Evolutionary conservation across 2,888 invertebrate genomes (phyloP).

Genomic region (Cephus sareptanus): DNA sequence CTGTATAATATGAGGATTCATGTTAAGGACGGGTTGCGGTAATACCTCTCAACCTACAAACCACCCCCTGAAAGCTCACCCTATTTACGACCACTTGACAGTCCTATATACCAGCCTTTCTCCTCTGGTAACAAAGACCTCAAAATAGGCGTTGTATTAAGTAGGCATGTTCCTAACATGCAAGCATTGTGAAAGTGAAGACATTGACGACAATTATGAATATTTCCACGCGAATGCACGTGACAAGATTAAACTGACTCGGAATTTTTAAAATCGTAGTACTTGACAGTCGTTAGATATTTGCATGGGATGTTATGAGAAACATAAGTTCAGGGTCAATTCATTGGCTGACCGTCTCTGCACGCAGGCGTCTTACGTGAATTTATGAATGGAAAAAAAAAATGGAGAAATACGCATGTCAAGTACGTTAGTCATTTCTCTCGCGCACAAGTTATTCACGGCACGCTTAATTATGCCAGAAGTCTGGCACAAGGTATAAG

Average conservation of each 20-base stretch:
- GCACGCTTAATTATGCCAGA: neutral
- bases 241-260: neutral
- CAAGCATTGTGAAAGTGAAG: neutral
- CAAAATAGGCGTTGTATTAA: slow-evolving; percentile 40
- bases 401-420: too few species aligned
- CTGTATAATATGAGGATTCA: slow-evolving; percentile 32
- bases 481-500: neutral
- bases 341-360: too few species aligned
- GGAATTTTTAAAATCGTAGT: neutral
- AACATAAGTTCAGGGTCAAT: too few species aligned
- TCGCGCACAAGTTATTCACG: neutral
- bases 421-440: too few species aligned
- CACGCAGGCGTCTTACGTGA: too few species aligned
- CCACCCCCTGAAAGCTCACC: slow-evolving; percentile 20
- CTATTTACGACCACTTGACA: slow-evolving; percentile 38
- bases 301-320: too few species aligned
- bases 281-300: neutral
- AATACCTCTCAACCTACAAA: slow-evolving; percentile 20
- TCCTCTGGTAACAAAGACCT: slow-evolving; percentile 47
- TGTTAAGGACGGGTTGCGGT: slow-evolving; percentile 28
- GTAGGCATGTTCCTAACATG: neutral
- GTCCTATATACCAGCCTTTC: slow-evolving; percentile 20
- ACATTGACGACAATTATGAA: neutral
- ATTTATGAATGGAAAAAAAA: too few species aligned
- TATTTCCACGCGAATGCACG: too few species aligned